Percentiles rank a stretch among this genome's conserved stretches.
Evolutionary conservation across 2,797 vertebrate species (phyloP).

Genomic region (Poecilia gillii): DNA sequence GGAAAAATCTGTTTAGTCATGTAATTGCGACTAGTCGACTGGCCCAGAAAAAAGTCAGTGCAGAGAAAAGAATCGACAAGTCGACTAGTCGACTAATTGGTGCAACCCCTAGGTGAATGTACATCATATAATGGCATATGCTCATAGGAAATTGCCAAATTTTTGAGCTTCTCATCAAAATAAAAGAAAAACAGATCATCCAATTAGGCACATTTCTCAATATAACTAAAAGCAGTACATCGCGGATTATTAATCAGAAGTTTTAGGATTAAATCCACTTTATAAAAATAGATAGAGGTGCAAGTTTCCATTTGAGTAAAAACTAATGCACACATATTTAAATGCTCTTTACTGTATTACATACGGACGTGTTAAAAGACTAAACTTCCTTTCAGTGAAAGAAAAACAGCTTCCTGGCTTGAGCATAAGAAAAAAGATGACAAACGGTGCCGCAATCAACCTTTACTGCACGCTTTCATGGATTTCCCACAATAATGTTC

Average conservation of each 20-base stretch:
- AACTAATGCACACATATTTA: neutral
- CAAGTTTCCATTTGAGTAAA: neutral
- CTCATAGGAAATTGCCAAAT: too few species aligned
- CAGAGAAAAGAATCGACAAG: too few species aligned
- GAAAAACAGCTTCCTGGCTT: neutral
- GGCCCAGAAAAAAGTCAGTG: too few species aligned
- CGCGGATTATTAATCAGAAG: neutral
- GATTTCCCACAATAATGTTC: slow-evolving; percentile 66
- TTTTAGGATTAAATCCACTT: neutral
- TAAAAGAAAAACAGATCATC: too few species aligned
- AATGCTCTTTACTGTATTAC: neutral
- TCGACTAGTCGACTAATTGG: too few species aligned
- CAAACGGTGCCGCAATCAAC: slow-evolving; percentile 32
- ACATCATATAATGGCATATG: too few species aligned
- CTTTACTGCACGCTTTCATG: slow-evolving; percentile 68
- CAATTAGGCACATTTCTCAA: neutral
- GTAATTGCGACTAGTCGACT: too few species aligned
- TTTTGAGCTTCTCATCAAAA: too few species aligned
- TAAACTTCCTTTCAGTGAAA: neutral
- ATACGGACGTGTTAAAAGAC: neutral
- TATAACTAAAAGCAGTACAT: neutral
- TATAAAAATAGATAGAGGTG: neutral
- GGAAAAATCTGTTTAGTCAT: too few species aligned
- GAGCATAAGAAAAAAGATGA: slow-evolving; percentile 15
- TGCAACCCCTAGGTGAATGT: too few species aligned